phyloP scores from a whole-genome alignment of 2,113 vertebrate species.

The Cettia cetti region DNA sequence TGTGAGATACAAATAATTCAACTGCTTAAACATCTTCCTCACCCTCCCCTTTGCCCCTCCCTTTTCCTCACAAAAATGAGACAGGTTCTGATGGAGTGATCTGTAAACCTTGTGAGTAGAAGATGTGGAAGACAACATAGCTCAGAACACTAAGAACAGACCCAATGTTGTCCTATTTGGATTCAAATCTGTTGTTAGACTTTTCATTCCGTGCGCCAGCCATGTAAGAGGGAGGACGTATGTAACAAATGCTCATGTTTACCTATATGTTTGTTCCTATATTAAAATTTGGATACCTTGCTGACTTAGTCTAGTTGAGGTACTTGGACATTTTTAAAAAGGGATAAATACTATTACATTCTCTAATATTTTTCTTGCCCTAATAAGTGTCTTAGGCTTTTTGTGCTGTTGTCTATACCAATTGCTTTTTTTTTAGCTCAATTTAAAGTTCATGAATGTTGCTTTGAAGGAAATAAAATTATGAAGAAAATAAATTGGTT shows the following conservation, averaged over 20 bases:
- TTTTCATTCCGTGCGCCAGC: neutral
- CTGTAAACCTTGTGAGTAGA: neutral
- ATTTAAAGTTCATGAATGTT: neutral
- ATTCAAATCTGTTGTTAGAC: neutral
- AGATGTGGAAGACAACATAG: neutral
- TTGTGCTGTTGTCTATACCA: neutral
- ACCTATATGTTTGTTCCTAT: neutral
- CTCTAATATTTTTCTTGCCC: neutral
- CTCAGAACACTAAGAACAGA: neutral
- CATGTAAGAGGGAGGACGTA: neutral
- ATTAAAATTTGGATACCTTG: neutral
- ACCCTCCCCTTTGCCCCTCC: fast-evolving
- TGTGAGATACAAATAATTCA: neutral
- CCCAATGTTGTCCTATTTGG: neutral
- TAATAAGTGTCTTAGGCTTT: neutral
- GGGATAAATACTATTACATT: neutral
- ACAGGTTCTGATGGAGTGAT: neutral
- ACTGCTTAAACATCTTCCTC: neutral
- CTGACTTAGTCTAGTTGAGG: neutral
- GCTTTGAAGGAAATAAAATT: neutral
- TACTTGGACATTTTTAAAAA: neutral
- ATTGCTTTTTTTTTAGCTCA: neutral
- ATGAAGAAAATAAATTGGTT: neutral
- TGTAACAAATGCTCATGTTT: neutral
- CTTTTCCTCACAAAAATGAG: fast-evolving